Evolutionary conservation across 2,888 invertebrate genomes (phyloP).

Genomic region (Agriopis leucophaearia): DNA sequence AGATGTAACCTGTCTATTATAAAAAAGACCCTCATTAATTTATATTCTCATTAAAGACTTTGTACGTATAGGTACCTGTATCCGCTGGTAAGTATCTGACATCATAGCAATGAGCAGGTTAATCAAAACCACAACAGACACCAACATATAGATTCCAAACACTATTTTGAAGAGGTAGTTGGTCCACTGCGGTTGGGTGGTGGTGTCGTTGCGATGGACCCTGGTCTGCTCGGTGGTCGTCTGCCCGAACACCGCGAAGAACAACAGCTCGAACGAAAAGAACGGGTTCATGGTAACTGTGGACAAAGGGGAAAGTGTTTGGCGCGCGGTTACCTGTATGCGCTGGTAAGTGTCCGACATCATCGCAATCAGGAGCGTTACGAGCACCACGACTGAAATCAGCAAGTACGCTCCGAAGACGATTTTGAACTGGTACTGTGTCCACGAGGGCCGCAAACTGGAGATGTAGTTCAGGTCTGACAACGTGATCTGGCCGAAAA

Average conservation of each 20-base stretch:
- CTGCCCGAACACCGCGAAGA: constrained; percentile 99
- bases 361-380: constrained; percentile 99
- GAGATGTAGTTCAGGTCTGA: constrained; percentile 93
- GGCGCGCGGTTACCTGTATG: constrained; percentile 94
- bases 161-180: constrained; percentile 95
- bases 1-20: too few species aligned
- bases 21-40: too few species aligned
- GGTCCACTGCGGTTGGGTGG: constrained; percentile 93
- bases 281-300: constrained; percentile 96
- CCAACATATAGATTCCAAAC: constrained; percentile 98
- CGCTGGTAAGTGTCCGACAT: constrained; percentile 99
- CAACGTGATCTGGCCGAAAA: constrained; percentile 97
- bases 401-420: constrained; percentile 99
- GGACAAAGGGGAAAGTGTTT: constrained; percentile 83
- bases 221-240: constrained; percentile 92
- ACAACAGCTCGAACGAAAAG: constrained; percentile 98
- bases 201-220: constrained; percentile 88
- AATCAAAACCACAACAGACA: constrained; percentile 99
- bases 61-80: constrained; percentile 89
- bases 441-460: constrained; percentile 91
- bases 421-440: constrained; percentile 94
- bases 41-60: neutral
- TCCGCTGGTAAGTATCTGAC: constrained; percentile 99
- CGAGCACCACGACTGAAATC: constrained; percentile 98
- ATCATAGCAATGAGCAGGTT: constrained; percentile 99